Evolutionary conservation across 1,140 invertebrate genomes (phyloP).

Genomic region (Drosophila ananassae): DNA sequence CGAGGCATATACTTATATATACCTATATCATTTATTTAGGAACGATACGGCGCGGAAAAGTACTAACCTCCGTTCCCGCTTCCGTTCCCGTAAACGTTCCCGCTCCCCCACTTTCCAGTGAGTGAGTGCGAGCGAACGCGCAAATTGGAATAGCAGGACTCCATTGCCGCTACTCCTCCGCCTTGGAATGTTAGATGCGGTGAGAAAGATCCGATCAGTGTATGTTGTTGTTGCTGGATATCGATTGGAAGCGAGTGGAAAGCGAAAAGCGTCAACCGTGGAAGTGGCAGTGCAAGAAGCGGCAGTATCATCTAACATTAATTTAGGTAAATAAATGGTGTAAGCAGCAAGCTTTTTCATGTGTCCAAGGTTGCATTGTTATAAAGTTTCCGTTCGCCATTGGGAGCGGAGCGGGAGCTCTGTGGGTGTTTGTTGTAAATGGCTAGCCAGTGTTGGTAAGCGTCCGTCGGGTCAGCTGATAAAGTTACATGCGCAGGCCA

Average conservation of each 20-base stretch:
- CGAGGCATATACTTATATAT: conserved; percentile 46
- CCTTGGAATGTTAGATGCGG: conserved; percentile 83
- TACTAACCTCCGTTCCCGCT: conserved; percentile 73
- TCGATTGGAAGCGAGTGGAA: conserved; percentile 60
- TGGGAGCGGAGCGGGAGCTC: neutral
- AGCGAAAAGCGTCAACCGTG: conserved; percentile 64
- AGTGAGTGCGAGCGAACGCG: conserved; percentile 33
- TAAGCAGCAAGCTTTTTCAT: neutral
- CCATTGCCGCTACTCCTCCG: conserved; percentile 43
- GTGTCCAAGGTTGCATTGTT: conserved; percentile 47
- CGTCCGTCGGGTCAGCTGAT: conserved; percentile 60
- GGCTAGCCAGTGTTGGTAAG: conserved; percentile 50
- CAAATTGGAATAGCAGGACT: conserved; percentile 42
- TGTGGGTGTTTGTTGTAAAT: conserved; percentile 53
- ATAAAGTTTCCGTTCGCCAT: conserved; percentile 14
- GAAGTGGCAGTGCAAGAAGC: conserved; percentile 71
- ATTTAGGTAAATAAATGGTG: conserved; percentile 66
- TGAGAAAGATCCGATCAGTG: conserved; percentile 80
- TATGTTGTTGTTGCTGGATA: conserved; percentile 71
- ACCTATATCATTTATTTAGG: conserved; percentile 77
- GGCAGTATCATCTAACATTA: conserved; percentile 75
- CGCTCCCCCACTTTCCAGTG: conserved; percentile 22
- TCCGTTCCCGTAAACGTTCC: conserved; percentile 28
- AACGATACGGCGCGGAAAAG: conserved; percentile 76
- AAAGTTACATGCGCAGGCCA: conserved; percentile 50